A percentile compares a stretch with the other conserved stretches of the same genome.
These are phyloP conservation scores for Eumeta japonica DNA, from an alignment of 1,140 invertebrate species.

Conservation along the genomic window DNA sequence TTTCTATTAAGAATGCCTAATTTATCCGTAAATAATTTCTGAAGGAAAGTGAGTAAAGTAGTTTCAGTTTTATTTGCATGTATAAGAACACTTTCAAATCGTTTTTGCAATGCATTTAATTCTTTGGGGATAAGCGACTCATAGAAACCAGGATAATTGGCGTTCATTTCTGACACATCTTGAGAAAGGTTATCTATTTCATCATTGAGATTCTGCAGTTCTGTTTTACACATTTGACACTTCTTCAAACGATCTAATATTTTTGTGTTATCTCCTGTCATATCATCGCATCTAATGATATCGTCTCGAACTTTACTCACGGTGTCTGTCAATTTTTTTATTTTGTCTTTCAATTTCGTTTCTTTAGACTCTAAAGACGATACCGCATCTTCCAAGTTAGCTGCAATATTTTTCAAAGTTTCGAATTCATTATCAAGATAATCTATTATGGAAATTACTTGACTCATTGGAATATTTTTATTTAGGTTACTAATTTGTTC, in stretches of 20 bases:
- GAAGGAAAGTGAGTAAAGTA: constrained; percentile 77
- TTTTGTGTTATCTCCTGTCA: constrained; percentile 82
- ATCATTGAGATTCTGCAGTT: constrained; percentile 65
- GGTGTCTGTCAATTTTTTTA: constrained; percentile 68
- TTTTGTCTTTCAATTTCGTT: constrained; percentile 66
- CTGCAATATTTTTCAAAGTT: constrained; percentile 70
- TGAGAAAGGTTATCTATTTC: constrained; percentile 69
- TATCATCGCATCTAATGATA: constrained; percentile 87
- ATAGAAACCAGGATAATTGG: constrained; percentile 76
- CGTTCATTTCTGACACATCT: constrained; percentile 70
- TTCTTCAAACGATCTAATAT: constrained; percentile 76
- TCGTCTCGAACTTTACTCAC: constrained; percentile 79
- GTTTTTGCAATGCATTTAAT: constrained; percentile 72
- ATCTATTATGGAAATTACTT: constrained; percentile 67
- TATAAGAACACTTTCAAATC: constrained; percentile 69
- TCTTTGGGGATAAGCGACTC: constrained; percentile 79
- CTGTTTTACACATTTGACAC: constrained; percentile 68
- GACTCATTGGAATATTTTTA: constrained; percentile 67
- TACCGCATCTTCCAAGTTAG: constrained; percentile 72
- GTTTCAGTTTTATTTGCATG: constrained; percentile 80
- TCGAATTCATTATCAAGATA: constrained; percentile 78
- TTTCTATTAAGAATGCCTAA: constrained; percentile 77
- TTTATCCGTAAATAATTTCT: constrained; percentile 86
- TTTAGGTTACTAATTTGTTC: constrained; percentile 80
- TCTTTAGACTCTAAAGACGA: constrained; percentile 73